These are phyloP conservation scores for Drosophila affinis DNA, from an alignment of 2,888 invertebrate species.

Conservation along the genomic window DNA sequence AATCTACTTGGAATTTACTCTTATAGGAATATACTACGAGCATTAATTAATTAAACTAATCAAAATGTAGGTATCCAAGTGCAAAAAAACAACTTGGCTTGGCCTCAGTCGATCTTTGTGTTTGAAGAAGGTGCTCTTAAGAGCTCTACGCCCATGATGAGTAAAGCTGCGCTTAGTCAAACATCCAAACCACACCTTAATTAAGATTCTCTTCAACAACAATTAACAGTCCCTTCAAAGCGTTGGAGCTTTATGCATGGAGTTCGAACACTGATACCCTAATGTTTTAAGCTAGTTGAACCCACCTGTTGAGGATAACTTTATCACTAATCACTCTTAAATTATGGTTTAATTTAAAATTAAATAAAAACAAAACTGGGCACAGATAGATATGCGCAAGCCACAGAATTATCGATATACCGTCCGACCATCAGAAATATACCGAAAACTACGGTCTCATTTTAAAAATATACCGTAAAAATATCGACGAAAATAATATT, in stretches of 20 bases:
- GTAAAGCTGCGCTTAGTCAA: conserved; percentile 55
- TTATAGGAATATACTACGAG: conserved; percentile 3
- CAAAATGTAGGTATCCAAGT: not conserved
- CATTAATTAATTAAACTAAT: not conserved
- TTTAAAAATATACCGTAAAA: too few species aligned
- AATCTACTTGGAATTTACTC: not conserved
- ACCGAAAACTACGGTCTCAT: too few species aligned
- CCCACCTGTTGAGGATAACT: conserved; percentile 38
- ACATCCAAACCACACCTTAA: conserved; percentile 71
- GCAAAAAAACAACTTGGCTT: not conserved
- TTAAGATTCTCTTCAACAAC: not conserved
- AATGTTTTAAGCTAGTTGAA: not conserved
- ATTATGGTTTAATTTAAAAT: conserved; percentile 59
- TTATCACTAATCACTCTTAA: conserved; percentile 41
- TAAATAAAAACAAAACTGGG: conserved; percentile 65
- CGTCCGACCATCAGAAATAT: too few species aligned
- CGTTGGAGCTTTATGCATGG: not conserved
- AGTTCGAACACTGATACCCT: not conserved
- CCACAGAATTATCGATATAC: too few species aligned
- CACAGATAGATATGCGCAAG: conserved; percentile 10
- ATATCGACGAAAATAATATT: too few species aligned
- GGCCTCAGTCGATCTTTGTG: not conserved
- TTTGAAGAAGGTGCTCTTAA: not conserved
- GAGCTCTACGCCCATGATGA: conserved; percentile 44
- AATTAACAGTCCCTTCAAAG: not conserved